A percentile compares a stretch with the other conserved stretches of the same genome.
phyloP scores from a whole-genome alignment of 2,888 invertebrate species.

The Troides helena region DNA sequence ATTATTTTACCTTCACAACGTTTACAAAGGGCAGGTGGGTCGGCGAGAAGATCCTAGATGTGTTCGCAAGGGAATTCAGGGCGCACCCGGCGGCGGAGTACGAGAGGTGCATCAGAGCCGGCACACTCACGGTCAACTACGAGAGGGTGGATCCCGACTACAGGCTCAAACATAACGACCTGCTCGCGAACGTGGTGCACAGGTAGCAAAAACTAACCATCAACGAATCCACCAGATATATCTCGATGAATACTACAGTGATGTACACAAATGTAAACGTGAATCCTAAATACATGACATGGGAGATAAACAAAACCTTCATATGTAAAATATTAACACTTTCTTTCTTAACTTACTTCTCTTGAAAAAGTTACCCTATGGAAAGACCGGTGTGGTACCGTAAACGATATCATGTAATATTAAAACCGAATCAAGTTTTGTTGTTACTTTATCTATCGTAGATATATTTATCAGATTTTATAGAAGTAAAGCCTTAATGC shows the following conservation, averaged over 20 bases:
- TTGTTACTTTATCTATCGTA: constrained; percentile 14
- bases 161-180: constrained; percentile 94
- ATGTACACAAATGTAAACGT: constrained; percentile 9
- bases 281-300: constrained; percentile 15
- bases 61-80: constrained; percentile 95
- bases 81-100: constrained; percentile 97
- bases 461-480: constrained; percentile 17
- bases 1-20: constrained; percentile 97
- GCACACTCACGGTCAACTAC: constrained; percentile 96
- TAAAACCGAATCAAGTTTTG: constrained; percentile 2
- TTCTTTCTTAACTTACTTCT: constrained; percentile 17
- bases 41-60: constrained; percentile 94
- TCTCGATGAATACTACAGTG: too few relatives aligned
- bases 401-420: constrained; percentile 10
- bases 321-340: constrained; percentile 28
- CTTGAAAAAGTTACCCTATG: constrained; percentile 10
- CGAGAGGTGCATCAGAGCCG: constrained; percentile 93
- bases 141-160: constrained; percentile 95
- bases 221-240: too few relatives aligned
- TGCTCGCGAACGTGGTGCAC: constrained; percentile 95
- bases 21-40: constrained; percentile 98
- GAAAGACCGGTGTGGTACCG: constrained; percentile 27
- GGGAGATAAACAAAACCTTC: constrained; percentile 16
- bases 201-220: constrained; percentile 80
- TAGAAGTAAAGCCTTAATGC: constrained; percentile 38